Base-by-base conservation (phyloP, 2,113 vertebrate genomes). In the Galbula dea region DNA sequence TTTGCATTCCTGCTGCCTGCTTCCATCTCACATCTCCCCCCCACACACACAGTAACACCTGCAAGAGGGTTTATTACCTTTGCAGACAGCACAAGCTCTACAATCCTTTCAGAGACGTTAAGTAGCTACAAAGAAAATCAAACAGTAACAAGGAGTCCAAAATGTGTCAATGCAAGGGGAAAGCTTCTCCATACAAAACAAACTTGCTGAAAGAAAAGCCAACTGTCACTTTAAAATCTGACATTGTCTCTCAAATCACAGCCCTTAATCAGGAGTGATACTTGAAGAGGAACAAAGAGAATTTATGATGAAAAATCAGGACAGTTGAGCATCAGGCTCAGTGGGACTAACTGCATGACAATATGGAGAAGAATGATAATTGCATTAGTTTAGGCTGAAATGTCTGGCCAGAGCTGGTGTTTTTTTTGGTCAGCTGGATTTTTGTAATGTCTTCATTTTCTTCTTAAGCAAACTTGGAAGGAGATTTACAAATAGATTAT, bases 311-410 rank as follows among this genome's bases (percentile, higher is more conserved):
- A 94, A 92, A 92, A 96, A 93, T 93, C 92, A 95, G 92, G 90
- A 90, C 86, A 90, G 88, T 79, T 87, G 96, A 95, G 77, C 54
- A 4, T 83, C 76, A 88, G 66, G 90, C 95, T 94, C 95, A 95
- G 95, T 15, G 0, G 96, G 92, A 96, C 95, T 95, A 96, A 95
- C 96, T 93, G 86, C 95, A 94, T 79, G 90, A 95, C 90, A 89
- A 90, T 90, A 93, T 93, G 96, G 88, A 62, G 93, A 88, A 95
- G 95, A 95, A 96, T 93, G 89, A 95, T 84, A 96, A 96, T 95
- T 96, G 62, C 90, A 90, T 89, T 90, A 94, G 66, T 62, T 92
- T 86, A 90, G 90, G 66, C 77, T 84, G 68, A 86, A 95, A 79
- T 79, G 81, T 79, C 76, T 95, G 76, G 83, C 72, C 93, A 94